A percentile compares a stretch with the other conserved stretches of the same genome.
These are phyloP conservation scores for Lycodopsis pacificus DNA, from an alignment of 2,797 vertebrate species.

Conservation along the genomic window DNA sequence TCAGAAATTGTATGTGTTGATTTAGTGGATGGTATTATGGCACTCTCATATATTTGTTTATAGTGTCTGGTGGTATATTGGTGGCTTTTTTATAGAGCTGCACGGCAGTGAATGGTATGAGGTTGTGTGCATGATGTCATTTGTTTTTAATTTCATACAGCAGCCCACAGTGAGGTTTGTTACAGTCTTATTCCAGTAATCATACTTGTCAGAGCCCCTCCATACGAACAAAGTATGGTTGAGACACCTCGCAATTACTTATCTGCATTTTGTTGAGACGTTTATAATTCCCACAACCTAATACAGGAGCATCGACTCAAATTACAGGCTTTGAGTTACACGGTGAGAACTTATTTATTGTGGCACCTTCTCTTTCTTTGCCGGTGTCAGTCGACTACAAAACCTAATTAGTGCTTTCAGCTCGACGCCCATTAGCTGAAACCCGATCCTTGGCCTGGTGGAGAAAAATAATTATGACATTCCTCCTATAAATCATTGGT, in stretches of 20 bases:
- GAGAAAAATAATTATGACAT: conserved; percentile 94
- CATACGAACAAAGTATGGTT: conserved; percentile 77
- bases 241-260: conserved; percentile 88
- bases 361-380: conserved; percentile 88
- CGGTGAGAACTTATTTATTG: conserved; percentile 90
- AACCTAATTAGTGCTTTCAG: conserved; percentile 96
- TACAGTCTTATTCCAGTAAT: conserved; percentile 80
- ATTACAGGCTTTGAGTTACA: conserved; percentile 90
- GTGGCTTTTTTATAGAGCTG: conserved; percentile 34
- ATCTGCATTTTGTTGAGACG: conserved; percentile 87
- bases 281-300: conserved; percentile 89
- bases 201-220: conserved; percentile 79
- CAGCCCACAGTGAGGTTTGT: conserved; percentile 60
- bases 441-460: conserved; percentile 87
- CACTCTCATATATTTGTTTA: conserved; percentile 42
- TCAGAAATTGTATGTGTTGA: conserved; percentile 52
- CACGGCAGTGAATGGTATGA: conserved; percentile 35
- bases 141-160: conserved; percentile 71
- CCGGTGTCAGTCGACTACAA: conserved; percentile 89
- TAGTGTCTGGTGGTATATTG: conserved; percentile 44
- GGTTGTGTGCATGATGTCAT: conserved; percentile 19
- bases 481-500: conserved; percentile 94
- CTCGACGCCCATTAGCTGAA: conserved; percentile 87
- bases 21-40: conserved; percentile 48
- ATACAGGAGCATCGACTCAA: conserved; percentile 90